Base-by-base conservation (phyloP, 1,140 invertebrate genomes). In the Drosophila pachea region DNA sequence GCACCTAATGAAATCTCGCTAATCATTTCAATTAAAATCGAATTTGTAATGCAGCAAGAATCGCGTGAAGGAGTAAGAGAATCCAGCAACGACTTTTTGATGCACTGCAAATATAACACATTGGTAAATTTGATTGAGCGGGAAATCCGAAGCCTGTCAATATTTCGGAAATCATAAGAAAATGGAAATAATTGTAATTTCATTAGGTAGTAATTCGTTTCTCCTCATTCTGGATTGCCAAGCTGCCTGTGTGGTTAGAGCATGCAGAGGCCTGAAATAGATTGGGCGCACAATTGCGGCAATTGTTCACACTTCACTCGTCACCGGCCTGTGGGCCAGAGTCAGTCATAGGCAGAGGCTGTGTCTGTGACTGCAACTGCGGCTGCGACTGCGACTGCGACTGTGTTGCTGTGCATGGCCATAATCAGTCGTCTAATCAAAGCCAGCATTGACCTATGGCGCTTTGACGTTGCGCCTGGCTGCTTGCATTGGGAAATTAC, bases 1-100 rank as follows among this genome's bases (percentile, higher is more conserved):
- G 45, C 49, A 73, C 66, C 61, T 76, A 78, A 74, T 68, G 73
- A 53, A 69, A 74, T 76, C 68, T 72, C 58, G 59, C 65, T 73
- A 77, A 77, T 77, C 62, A 81, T 79, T 76, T 81, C 64, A 79
- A 79, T 79, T 79, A 79, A 79, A 79, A 79, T 79, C 66, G 65
- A 79, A 79, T 79, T 79, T 79, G 73, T 73, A 76, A 79, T 73
- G 68, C 77, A 73, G 49, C 32, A 53, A 36, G 29, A 66, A 16
- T 38, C 11, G 12, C 2, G 14, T 7, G 7, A 7, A 42, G 12
- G 58, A 52, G 45, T 42, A 16, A 38, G 43, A 36, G 7, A n/a
- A n/a, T 52, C 12, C 4, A 35, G 3, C 3, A 35, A 5, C 42
- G 55, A 58, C 14, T 33, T 7, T 6, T 33, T 6, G 4, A 58